These are phyloP conservation scores for Nannobrachium achirus DNA, from an alignment of 2,113 vertebrate species.

Conservation along the genomic window DNA sequence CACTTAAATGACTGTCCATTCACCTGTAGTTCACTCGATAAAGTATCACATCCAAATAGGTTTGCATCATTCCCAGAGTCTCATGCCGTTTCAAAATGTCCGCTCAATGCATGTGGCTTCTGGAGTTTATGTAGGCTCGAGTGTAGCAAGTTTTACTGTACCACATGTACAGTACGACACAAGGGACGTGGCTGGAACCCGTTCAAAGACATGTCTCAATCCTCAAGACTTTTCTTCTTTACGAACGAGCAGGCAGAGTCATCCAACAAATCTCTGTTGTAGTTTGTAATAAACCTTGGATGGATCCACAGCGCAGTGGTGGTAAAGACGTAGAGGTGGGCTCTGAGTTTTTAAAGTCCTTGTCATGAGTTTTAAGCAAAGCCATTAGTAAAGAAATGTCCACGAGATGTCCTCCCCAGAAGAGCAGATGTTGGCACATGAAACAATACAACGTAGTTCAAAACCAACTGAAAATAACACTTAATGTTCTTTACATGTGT, in stretches of 20 bases:
- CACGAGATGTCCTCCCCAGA: constrained; percentile 28
- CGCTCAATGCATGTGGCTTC: background rate
- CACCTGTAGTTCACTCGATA: constrained; percentile 9
- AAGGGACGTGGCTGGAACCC: constrained; percentile 41
- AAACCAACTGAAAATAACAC: constrained; percentile 15
- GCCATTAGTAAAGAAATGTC: constrained; percentile 45
- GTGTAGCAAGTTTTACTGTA: constrained; percentile 44
- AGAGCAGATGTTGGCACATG: constrained; percentile 15
- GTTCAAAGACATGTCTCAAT: constrained; percentile 11
- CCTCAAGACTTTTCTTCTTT: constrained; percentile 42
- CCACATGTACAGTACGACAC: constrained; percentile 27
- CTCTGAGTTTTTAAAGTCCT: constrained; percentile 52
- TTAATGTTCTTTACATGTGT: constrained; percentile 34
- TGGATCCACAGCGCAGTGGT: constrained; percentile 33
- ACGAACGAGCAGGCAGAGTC: constrained; percentile 39
- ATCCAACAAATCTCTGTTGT: constrained; percentile 44
- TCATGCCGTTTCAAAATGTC: constrained; percentile 30
- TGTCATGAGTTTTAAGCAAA: constrained; percentile 46
- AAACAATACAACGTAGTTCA: constrained; percentile 9
- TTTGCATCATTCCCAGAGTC: background rate
- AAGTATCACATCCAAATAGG: constrained; percentile 11
- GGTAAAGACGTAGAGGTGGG: constrained; percentile 53
- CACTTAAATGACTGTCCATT: constrained; percentile 4
- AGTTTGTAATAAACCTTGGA: constrained; percentile 46
- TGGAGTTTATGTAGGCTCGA: constrained; percentile 18